Evolutionary conservation across 2,888 invertebrate species (phyloP).

Genomic region (Margaritifera margaritifera): DNA sequence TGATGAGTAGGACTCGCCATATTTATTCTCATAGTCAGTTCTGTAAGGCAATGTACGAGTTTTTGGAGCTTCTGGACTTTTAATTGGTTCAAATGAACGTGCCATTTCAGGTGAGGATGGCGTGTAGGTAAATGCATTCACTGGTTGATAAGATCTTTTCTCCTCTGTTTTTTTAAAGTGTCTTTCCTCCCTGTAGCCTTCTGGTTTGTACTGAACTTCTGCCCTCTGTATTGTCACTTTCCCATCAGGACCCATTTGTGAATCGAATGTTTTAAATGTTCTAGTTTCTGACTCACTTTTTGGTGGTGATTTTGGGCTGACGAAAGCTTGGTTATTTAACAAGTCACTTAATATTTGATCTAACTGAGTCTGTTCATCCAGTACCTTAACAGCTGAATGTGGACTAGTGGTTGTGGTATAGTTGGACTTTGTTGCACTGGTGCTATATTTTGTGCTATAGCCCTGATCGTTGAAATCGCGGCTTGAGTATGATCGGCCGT

Average conservation of each 20-base stretch:
- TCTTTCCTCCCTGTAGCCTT: conserved; percentile 56
- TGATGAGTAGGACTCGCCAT: conserved; percentile 35
- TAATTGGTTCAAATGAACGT: conserved; percentile 35
- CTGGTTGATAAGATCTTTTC: conserved; percentile 43
- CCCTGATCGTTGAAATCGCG: too few species aligned
- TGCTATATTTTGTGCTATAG: too few species aligned
- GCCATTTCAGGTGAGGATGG: conserved; percentile 47
- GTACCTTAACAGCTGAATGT: conserved; percentile 42
- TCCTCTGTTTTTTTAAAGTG: conserved; percentile 48
- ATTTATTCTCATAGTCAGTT: conserved; percentile 62
- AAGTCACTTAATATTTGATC: conserved; percentile 71
- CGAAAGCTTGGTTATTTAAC: conserved; percentile 63
- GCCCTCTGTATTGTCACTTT: conserved; percentile 57
- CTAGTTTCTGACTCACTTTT: conserved; percentile 48
- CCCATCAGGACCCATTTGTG: conserved; percentile 50
- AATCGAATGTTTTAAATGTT: conserved; percentile 54
- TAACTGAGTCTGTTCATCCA: conserved; percentile 65
- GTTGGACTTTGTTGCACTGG: conserved; percentile 26
- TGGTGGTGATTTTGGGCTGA: conserved; percentile 47
- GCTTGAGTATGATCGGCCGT: not conserved
- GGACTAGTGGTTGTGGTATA: conserved; percentile 28
- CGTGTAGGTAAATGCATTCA: conserved; percentile 65
- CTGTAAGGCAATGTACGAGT: conserved; percentile 58
- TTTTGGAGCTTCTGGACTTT: conserved; percentile 34
- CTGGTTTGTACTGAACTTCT: conserved; percentile 61